These are phyloP conservation scores for Coremacera marginata DNA, from an alignment of 2,888 invertebrate species.

Conservation along the genomic window DNA sequence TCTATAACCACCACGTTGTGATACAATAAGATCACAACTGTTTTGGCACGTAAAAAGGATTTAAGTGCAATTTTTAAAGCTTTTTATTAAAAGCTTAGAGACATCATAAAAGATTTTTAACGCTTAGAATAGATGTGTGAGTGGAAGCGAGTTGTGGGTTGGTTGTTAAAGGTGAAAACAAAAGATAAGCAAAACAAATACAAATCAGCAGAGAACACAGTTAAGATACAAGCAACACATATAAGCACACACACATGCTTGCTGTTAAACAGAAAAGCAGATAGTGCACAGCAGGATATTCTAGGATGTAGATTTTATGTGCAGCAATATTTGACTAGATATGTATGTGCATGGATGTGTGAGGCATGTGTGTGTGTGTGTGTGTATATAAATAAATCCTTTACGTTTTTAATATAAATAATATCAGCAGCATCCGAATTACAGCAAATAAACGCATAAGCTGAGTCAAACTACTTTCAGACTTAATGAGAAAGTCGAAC, in stretches of 20 bases:
- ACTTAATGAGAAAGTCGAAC: conserved; percentile 3
- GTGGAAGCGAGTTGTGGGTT: not conserved
- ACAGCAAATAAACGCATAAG: not conserved
- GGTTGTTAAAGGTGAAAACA: not conserved
- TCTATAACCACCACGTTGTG: conserved; percentile 12
- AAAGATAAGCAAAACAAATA: not conserved
- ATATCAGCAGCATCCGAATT: not conserved
- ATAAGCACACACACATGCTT: not conserved
- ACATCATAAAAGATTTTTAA: conserved; percentile 15
- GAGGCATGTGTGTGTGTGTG: not conserved
- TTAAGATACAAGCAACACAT: not conserved
- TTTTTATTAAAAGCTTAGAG: conserved; percentile 30
- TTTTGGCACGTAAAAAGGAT: conserved; percentile 29
- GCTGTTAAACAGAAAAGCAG: too few relatives aligned
- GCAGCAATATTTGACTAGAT: not conserved
- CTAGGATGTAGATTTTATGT: not conserved
- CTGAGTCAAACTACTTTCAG: not conserved
- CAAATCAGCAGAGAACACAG: not conserved
- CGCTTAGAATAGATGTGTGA: not conserved
- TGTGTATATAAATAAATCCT: conserved; percentile 9
- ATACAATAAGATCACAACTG: not conserved
- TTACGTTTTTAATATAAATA: conserved; percentile 25
- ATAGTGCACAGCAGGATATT: conserved; percentile 8
- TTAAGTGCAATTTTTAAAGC: conserved; percentile 34
- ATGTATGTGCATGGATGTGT: not conserved